phyloP scores from a whole-genome alignment of 2,113 vertebrate species.

The Calonectris borealis region DNA sequence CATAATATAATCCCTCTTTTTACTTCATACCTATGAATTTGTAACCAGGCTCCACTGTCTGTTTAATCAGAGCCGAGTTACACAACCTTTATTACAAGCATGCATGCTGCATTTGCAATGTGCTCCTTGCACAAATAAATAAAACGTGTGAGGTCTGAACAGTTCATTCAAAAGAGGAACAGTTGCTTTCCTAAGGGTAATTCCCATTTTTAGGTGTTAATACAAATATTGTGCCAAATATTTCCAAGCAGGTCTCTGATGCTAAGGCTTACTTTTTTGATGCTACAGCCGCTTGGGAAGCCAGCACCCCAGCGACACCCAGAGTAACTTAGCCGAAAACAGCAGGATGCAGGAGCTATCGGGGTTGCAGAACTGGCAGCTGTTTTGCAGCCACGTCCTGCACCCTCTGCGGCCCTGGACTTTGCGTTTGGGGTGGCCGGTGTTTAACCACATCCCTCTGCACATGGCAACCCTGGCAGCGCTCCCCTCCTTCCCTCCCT shows the following conservation, averaged over 20 bases:
- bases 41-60: not conserved
- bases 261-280: not conserved
- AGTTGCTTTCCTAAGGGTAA: not conserved
- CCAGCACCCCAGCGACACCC: accelerated
- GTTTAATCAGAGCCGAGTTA: not conserved
- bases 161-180: not conserved
- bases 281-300: not conserved
- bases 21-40: not conserved
- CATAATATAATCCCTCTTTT: not conserved
- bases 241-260: not conserved
- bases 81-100: not conserved
- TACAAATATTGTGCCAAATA: not conserved
- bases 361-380: accelerated
- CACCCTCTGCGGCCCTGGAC: not conserved
- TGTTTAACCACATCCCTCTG: too few relatives aligned
- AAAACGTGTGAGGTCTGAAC: not conserved
- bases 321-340: not conserved
- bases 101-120: accelerated
- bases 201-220: not conserved
- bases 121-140: not conserved
- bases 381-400: not conserved
- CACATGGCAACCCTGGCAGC: not conserved
- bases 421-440: not conserved
- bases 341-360: not conserved
- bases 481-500: not conserved